Conservation (phyloP, 2,113 vertebrate genomes). For the Hippopotamus amphibius region DNA sequence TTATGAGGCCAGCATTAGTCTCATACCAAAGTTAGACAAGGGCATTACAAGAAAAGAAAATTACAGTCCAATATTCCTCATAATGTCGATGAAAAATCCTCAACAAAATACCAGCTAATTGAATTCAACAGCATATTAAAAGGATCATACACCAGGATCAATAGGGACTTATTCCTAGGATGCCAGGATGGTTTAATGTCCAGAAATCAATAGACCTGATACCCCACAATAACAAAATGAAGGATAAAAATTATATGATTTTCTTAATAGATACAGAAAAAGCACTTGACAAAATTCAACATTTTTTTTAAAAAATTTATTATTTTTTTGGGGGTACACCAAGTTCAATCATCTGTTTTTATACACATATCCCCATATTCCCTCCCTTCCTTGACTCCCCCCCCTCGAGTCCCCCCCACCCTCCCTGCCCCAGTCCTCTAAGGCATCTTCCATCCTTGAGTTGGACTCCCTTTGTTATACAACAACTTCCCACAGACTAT, state of each 20-base stretch:
- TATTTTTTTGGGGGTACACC: too few relatives aligned
- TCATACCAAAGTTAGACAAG: not conserved
- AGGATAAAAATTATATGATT: not conserved
- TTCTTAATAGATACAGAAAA: not conserved
- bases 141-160: not conserved
- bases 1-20: not conserved
- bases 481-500: too few relatives aligned
- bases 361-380: too few relatives aligned
- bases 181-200: not conserved
- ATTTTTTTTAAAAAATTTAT: too few relatives aligned
- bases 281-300: not conserved
- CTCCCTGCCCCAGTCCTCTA: too few relatives aligned
- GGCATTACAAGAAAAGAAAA: not conserved
- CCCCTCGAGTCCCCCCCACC: too few relatives aligned
- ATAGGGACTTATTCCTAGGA: not conserved
- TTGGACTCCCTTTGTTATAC: too few relatives aligned
- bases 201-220: not conserved
- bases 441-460: too few relatives aligned
- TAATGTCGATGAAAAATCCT: not conserved
- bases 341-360: too few relatives aligned
- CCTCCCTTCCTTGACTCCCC: too few relatives aligned
- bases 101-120: not conserved
- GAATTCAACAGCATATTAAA: not conserved
- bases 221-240: not conserved
- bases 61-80: too few relatives aligned